Base-by-base conservation (phyloP, 2,113 vertebrate species). In the Eidolon helvum region DNA sequence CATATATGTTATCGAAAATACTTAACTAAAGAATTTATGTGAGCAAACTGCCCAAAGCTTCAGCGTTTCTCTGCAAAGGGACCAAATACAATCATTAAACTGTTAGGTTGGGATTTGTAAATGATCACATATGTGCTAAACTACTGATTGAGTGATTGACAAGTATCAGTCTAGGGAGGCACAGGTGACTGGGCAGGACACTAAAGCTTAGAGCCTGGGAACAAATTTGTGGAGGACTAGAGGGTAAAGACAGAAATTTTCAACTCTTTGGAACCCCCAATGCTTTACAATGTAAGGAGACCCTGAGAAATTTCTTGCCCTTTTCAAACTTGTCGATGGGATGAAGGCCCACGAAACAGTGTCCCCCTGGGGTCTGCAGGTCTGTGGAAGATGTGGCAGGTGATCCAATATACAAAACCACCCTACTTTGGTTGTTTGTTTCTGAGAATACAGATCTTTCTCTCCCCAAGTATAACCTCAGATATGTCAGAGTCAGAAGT, bases 31-130 rank as follows among this genome's bases (percentile, higher is more conserved):
- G 61, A 87, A 38, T 87, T 65, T 79, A 55, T 61, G 28, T 7
- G 63, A 75, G 82, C 48, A 90, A 92, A 90, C 63, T 84, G 55
- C 97, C 69, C 69, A 72, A 87, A 87, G 28, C 57, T 87, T 79
- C 74, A 33, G n/a, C 87, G 43, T n/a, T 33, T 59, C 69, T 80
- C 69, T 80, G 79, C n/a, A 94, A 59, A 85, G 26, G 10, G 33
- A 33, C 45, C 82, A 91, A 93, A 82, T 40, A 30, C 12, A 87
- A 74, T 55, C 38, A 74, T 88, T 85, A 68, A 87, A 79, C 63
- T 69, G 53, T 24, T 40, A 87, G 63, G 55, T 84, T 95, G 53
- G 35, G 45, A 21, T 94, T 55, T 77, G 77, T 71, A 79, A 93
- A 71, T 93, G 40, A 55, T 75, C 40, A 59, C 26, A 72, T 86